Evolutionary conservation across 2,797 vertebrate species (phyloP), one percentile per base, ranked within the genome.

Genomic region (Adelosebastes latens): DNA sequence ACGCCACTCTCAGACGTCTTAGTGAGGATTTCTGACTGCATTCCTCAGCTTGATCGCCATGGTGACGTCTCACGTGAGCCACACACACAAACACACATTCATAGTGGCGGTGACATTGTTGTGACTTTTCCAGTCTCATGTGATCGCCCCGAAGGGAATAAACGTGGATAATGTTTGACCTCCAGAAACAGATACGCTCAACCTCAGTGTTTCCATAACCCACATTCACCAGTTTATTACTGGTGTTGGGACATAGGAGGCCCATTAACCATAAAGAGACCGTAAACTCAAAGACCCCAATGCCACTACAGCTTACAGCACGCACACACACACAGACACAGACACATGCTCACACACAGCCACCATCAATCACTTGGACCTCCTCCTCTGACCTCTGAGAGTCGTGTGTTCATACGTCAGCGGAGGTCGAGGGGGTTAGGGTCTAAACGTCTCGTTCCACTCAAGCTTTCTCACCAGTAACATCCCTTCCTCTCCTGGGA

Each of bases 31-130:
- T 82, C 82, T 77, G 76, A 69, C 88, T 80, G 52, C 94, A 96
- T 96, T 95, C 95, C 92, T 87, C 56, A 75, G 62, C 69, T 12
- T 16, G 72, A 88, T 94, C 22, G 13, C 91, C 85, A 89, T 93
- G 88, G 93, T 39, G 60, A 95, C 58, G 31, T 72, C 79, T 93
- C 85, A 91, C 74, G 68, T 92, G 90, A 90, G 69, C 67, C 31
- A 29, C 39, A 77, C 75, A 59, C n/a, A 46, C 49, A 71, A 42
- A 76, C 46, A 59, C 34, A 74, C 36, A 73, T 42, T 72, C 52
- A 77, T 65, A 25, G 63, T 69, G 55, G 77, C 63, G 61, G 18
- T 91, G 78, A 89, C 84, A 87, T 80, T 88, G 85, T 75, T 86
- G 68, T 83, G 80, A 92, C 88, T 81, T 80, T 88, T 82, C 80